Percentiles rank a stretch among this genome's conserved stretches.
Conservation (phyloP, 2,113 vertebrate species). For the Noturus placidus region DNA sequence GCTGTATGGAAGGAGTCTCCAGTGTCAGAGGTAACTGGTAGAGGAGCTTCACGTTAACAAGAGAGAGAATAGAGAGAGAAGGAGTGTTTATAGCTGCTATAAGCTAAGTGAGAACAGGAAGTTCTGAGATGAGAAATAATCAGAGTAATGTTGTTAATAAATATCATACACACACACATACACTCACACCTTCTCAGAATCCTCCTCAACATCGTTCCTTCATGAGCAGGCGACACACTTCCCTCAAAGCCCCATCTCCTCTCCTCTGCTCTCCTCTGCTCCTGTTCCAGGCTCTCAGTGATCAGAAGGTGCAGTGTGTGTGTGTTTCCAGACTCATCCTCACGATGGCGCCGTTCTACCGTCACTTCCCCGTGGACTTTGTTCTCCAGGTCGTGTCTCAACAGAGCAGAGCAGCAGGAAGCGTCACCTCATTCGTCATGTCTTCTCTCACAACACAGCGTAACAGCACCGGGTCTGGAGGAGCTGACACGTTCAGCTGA, state of each 20-base stretch:
- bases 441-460: background rate
- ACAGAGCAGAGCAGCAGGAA: slow-evolving; percentile 6
- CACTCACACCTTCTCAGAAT: no score
- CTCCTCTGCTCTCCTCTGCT: background rate
- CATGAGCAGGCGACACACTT: background rate
- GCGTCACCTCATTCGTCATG: background rate
- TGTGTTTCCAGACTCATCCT: background rate
- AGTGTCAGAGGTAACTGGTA: background rate
- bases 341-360: slow-evolving; percentile 16
- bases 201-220: background rate
- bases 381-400: slow-evolving; percentile 7
- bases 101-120: no score
- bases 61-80: no score
- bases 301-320: slow-evolving; percentile 11
- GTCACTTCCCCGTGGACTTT: slow-evolving; percentile 28
- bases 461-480: background rate
- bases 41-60: background rate
- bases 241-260: background rate
- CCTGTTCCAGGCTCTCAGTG: slow-evolving; percentile 25
- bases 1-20: background rate
- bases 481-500: background rate
- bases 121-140: no score
- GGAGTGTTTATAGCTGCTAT: no score
- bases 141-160: no score
- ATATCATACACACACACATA: no score